Base-by-base conservation (phyloP, 2,797 vertebrate species). In the Borostomias antarcticus region DNA sequence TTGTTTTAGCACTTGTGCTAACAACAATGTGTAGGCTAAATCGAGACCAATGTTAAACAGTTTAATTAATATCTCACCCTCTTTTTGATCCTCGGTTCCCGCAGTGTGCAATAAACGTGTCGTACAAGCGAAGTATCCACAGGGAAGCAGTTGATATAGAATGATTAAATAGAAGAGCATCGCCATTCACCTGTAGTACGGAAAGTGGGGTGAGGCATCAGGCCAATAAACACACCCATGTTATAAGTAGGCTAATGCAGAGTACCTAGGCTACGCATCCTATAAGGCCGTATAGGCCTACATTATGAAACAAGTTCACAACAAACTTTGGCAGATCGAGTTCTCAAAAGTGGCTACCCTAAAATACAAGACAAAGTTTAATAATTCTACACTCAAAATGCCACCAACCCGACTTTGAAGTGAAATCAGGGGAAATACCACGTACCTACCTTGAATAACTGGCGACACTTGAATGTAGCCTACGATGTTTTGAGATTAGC, bases 121-220 rank as follows among this genome's bases (percentile, higher is more conserved):
- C 10, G 65, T 11, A 57, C 87, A 90, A 33, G 58, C 79, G 76
- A 72, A 73, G 17, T 87, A 68, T 72, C 85, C 91, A 58, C 58
- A 74, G 48, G 70, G 58, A 35, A 88, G 58, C 15, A 91, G 76
- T 35, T 70, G 83, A 33, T 83, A 82, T 64, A 93, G 64, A 6
- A 87, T 1, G 29, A 89, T 47, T 54, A 89, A 35, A 35, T 67
- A 69, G n/a, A 86, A 51, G 63, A 89, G 83, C 91, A 91, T 89
- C 74, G 70, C 76, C 72, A 40, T 72, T 74, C 77, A 86, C 81
- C 83, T 88, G 84, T 7, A 29, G 58, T 26, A 23, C 2, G 58
- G 40, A 70, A 59, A 51, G 32, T 2, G 1, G 11, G 70, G 66
- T 32, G 72, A 54, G 21, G 64, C 65, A 66, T n/a, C n/a, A n/a